Evolutionary conservation across 2,113 vertebrate genomes (phyloP), one percentile per base, ranked within the genome.

Genomic region (Tyrannus savana): DNA sequence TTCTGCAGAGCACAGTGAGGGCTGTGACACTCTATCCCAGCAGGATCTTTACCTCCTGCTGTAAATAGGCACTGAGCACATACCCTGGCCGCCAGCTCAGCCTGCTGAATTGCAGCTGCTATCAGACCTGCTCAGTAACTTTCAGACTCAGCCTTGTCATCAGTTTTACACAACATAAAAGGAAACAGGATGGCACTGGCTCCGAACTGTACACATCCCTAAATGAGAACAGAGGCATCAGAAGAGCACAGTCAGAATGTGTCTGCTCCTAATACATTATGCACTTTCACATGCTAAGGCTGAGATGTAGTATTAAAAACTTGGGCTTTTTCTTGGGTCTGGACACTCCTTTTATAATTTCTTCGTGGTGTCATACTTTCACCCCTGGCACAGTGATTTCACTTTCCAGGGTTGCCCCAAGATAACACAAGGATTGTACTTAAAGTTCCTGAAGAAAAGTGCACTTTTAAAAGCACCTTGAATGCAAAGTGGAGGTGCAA

Each of bases 401-500:
- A n/a, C 50, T 94, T 96, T 63, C 55, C 92, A 87, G 89, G 62
- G 35, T n/a, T 87, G 52, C 64, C 76, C 73, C 0, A 2, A 89
- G 87, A 87, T 96, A 97, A 95, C 41, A 60, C 6, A 23, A 75
- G 89, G 74, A 74, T 95, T 93, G 50, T 59, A 87, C 60, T 92
- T 87, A 85, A 39, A 78, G 62, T 95, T 95, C 96, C 71, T 96
- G 96, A 69, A 80, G 60, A 94, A 82, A 85, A 19, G n/a, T 73
- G 10, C 46, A 80, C 68, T 84, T 91, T 91, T 91, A 95, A 92
- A 92, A 94, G 84, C 89, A 91, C 84, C 66, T 87, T 78, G 21
- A 82, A 91, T 79, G 37, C 59, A 86, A 87, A 84, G 27, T 95
- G 92, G 96, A 96, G 83, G 97, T 96, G 83, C 98, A 98, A 98